These are phyloP conservation scores for Morelia viridis DNA, from an alignment of 2,797 vertebrate species.

Conservation along the genomic window DNA sequence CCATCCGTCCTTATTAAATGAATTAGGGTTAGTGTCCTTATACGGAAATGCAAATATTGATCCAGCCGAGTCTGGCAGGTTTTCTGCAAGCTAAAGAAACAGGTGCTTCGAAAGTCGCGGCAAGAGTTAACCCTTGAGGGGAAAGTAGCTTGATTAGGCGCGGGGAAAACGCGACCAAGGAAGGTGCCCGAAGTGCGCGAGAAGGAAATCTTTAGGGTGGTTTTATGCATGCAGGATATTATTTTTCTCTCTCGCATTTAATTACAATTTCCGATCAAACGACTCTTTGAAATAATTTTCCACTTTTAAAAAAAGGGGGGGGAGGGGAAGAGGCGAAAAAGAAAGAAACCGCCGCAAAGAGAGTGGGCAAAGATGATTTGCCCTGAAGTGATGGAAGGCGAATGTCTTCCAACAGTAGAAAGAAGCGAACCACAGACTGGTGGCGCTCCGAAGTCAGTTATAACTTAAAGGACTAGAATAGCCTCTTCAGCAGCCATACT, in stretches of 20 bases:
- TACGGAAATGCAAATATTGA: conserved; percentile 10
- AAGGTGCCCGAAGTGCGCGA: neutral
- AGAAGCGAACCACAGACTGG: neutral
- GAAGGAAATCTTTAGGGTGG: neutral
- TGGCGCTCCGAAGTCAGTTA: neutral
- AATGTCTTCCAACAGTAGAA: neutral
- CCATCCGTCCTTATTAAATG: conserved; percentile 18
- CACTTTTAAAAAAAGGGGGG: neutral
- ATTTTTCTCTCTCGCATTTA: rapidly evolving
- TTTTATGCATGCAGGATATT: neutral
- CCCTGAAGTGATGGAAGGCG: neutral
- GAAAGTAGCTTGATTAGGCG: neutral
- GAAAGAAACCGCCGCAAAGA: no score
- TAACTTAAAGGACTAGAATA: neutral
- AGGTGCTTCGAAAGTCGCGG: neutral
- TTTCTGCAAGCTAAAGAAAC: neutral
- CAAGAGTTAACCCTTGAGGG: neutral
- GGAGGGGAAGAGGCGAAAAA: neutral
- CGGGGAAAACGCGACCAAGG: neutral
- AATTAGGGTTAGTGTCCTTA: neutral
- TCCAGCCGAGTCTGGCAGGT: neutral
- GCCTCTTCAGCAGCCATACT: neutral
- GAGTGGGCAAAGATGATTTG: neutral
- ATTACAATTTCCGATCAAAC: neutral
- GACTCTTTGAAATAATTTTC: neutral